These are phyloP conservation scores for Lethocerus indicus DNA, from an alignment of 1,140 invertebrate species.

Conservation along the genomic window DNA sequence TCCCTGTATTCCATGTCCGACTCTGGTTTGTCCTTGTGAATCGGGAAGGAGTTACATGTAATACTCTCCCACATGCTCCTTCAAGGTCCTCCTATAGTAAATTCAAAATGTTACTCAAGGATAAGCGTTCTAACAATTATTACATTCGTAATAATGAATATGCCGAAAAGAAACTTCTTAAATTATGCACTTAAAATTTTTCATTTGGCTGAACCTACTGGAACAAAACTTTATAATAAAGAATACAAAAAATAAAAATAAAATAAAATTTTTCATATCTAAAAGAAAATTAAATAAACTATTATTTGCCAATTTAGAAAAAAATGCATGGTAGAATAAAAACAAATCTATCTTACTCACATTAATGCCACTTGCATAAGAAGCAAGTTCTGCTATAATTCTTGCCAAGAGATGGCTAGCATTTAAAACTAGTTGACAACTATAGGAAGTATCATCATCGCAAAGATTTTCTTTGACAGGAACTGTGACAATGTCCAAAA, in stretches of 20 bases:
- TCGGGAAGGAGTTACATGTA: slow-evolving; percentile 72
- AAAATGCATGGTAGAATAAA: neutral
- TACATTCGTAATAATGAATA: too few relatives aligned
- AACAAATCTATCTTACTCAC: slow-evolving; percentile 23
- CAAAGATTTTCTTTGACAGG: slow-evolving; percentile 52
- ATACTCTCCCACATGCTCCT: slow-evolving; percentile 40
- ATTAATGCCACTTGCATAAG: slow-evolving; percentile 49
- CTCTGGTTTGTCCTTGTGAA: slow-evolving; percentile 79
- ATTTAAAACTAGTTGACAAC: slow-evolving; percentile 51
- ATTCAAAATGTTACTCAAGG: too few relatives aligned
- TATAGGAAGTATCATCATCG: slow-evolving; percentile 34
- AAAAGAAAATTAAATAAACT: neutral
- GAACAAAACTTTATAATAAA: neutral
- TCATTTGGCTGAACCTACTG: neutral
- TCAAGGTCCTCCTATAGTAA: slow-evolving; percentile 39
- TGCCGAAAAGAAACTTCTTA: neutral
- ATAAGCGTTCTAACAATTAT: too few relatives aligned
- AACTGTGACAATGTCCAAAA: slow-evolving; percentile 63
- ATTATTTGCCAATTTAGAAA: too few relatives aligned
- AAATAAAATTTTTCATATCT: neutral
- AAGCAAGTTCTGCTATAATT: slow-evolving; percentile 75
- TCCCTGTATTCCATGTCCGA: slow-evolving; percentile 91
- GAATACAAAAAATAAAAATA: neutral
- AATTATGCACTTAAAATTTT: neutral
- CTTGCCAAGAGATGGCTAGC: slow-evolving; percentile 73